A percentile compares a stretch with the other conserved stretches of the same genome.
These are phyloP conservation scores for Corvus hawaiiensis DNA, from an alignment of 2,113 vertebrate genomes.

Conservation along the genomic window DNA sequence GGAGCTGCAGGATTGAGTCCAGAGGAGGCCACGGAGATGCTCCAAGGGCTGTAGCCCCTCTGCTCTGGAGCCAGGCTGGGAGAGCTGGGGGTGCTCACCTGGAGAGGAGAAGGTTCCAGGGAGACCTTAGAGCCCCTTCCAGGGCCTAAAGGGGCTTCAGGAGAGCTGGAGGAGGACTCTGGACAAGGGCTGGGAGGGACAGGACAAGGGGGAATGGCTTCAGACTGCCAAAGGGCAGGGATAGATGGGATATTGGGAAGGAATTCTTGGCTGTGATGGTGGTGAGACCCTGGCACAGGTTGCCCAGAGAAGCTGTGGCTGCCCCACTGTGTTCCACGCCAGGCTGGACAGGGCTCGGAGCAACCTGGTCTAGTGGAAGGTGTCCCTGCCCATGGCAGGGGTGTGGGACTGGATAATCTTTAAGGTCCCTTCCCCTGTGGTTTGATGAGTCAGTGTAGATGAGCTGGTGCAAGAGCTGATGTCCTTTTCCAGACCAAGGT, in stretches of 20 bases:
- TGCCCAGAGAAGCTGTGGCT: not conserved
- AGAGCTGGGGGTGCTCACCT: not conserved
- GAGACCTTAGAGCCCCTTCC: not conserved
- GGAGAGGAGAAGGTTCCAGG: not conserved
- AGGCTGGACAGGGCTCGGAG: not conserved
- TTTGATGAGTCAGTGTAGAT: accelerated
- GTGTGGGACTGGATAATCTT: not conserved
- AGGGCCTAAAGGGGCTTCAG: not conserved
- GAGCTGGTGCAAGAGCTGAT: not conserved
- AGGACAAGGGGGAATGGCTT: not conserved
- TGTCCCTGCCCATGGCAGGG: not conserved
- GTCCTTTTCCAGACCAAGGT: not conserved
- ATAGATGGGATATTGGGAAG: not conserved
- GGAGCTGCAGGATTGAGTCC: not conserved
- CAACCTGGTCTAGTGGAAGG: not conserved
- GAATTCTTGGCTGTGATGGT: not conserved
- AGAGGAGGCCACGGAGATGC: not conserved
- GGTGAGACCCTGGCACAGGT: not conserved
- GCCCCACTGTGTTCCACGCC: not conserved
- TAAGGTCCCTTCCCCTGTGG: not conserved
- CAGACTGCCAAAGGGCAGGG: not conserved
- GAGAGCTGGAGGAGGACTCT: not conserved
- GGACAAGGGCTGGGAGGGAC: not conserved
- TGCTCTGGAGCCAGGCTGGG: not conserved
- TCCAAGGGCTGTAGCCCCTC: not conserved